Evolutionary conservation across 1,140 invertebrate species (phyloP), one percentile per base, ranked within the genome.

Genomic region (Trichonephila inaurata): DNA sequence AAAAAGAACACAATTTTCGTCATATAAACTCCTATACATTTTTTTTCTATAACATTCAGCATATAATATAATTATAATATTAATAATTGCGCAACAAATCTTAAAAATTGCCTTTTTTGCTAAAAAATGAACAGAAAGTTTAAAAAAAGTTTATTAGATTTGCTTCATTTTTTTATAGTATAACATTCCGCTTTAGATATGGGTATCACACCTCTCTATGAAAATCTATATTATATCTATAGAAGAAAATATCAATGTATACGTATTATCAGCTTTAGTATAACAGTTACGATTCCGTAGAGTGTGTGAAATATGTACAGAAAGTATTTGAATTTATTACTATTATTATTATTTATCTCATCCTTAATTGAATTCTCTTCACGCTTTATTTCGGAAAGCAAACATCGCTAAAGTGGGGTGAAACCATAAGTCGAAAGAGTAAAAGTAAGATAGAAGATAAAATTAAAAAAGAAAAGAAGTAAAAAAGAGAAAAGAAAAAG

Each of bases 321-420:
- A 40, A 77, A 33, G 14, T 77, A 14, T 5, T 40, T 77, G 33
- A 77, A 14, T 69, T 69, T 21, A 0, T 69, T 62, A 6, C 6
- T 77, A 33, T 72, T 77, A 33, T 77, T 40, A 40, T 77, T 77
- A 77, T 5, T 77, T 18, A 33, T 19, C 33, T 69, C n/a, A 24
- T n/a, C n/a, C 28, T 77, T 77, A 77, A 77, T 77, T 72, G 12
- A 28, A 72, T 72, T 72, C 69, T 33, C 12, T 72, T 77, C 72
- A 77, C 72, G 72, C 72, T 77, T 77, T 77, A 14, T 77, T 33
- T 77, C 16, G 28, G 5, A 77, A 14, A 28, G 33, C 5, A 77
- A 77, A 77, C 72, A 40, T 40, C 33, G 28, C 33, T 19, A 40
- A 40, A 77, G 16, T 5, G 6, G 16, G 28, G 33, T 40, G 28